Evolutionary conservation across 2,113 vertebrate genomes (phyloP).

Genomic region (Serinus canaria): DNA sequence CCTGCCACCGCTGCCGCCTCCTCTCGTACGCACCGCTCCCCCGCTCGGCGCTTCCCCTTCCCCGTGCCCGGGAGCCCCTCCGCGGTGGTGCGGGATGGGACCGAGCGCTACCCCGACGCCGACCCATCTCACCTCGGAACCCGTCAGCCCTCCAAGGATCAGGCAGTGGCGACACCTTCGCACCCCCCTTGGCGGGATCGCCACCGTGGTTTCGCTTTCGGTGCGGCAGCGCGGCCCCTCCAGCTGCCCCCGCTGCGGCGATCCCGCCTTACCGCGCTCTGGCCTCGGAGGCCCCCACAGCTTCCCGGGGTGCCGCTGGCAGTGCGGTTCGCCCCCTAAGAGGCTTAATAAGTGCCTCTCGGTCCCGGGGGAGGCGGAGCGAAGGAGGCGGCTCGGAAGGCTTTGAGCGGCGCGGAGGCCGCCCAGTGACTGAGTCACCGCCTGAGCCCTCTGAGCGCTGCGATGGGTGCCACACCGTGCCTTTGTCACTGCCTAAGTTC

Average conservation of each 20-base stretch:
- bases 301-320: neutral
- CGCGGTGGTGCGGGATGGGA: neutral
- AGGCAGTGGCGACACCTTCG: neutral
- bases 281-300: neutral
- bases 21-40: neutral
- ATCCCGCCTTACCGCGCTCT: neutral
- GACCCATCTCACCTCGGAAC: neutral
- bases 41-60: neutral
- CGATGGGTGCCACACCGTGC: neutral
- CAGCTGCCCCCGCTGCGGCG: rapidly evolving
- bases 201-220: neutral
- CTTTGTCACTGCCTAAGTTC: neutral
- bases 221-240: neutral
- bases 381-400: neutral
- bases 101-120: neutral
- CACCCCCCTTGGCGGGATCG: neutral
- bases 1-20: neutral
- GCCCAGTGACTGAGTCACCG: neutral
- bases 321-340: too few species aligned
- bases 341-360: too few species aligned
- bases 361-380: neutral
- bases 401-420: neutral
- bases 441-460: too few species aligned
- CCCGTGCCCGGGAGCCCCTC: too few species aligned
- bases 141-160: neutral